Conservation (phyloP, 1,140 invertebrate genomes). For the Lamellibrachia luymesi region DNA sequence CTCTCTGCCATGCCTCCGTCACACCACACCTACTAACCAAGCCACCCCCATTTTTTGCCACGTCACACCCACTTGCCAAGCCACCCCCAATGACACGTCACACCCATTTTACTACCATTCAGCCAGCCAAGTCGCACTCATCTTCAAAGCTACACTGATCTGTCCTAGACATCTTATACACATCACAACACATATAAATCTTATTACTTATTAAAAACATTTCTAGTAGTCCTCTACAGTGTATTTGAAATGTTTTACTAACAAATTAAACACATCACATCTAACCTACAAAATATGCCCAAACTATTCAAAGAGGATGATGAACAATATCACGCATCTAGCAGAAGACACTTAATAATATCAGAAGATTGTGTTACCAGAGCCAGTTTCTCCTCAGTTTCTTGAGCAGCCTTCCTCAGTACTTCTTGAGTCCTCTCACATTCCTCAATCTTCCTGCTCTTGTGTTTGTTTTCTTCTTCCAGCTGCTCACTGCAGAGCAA, state of each 20-base stretch:
- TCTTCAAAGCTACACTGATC: no score
- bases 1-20: no score
- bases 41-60: no score
- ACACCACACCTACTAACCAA: no score
- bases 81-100: no score
- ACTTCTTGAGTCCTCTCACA: background rate
- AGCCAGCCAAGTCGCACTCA: no score
- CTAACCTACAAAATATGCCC: no score
- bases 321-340: background rate
- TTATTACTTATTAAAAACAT: background rate
- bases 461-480: background rate
- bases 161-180: no score
- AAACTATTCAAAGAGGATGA: no score
- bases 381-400: background rate
- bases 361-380: background rate
- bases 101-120: no score
- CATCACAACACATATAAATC: no score
- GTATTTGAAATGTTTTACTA: background rate
- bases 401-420: background rate
- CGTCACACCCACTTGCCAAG: no score
- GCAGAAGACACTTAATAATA: background rate
- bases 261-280: background rate
- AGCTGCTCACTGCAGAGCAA: constrained; percentile 3
- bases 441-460: background rate
- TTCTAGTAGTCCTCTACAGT: background rate